Base-by-base conservation (phyloP, 2,113 vertebrate genomes). In the Rhagologus leucostigma region DNA sequence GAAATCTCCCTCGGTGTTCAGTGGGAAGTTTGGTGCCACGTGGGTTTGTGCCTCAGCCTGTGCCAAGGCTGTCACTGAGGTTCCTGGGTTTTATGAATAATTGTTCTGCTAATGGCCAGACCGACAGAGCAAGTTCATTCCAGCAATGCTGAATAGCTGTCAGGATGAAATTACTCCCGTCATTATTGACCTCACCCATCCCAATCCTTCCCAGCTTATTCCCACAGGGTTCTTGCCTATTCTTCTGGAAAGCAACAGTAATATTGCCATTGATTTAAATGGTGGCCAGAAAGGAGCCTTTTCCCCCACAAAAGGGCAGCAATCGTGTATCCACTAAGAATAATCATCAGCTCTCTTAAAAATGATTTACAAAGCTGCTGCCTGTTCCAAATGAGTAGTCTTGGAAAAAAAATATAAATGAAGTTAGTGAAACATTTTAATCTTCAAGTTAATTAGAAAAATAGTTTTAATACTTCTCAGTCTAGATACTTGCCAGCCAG, bases 401-500 rank as follows among this genome's bases (percentile, higher is more conserved):
- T 90, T 35, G 49, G 56, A 24, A 52, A 52, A 52, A 65, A 82
- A 50, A 74, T 22, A 83, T 39, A 78, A 95, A 94, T 75, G 62
- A 77, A 90, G 71, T 75, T 57, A 86, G 76, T 23, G 65, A 86
- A 85, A 84, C 53, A 35, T 93, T 68, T 93, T 86, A 90, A 90
- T 90, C 83, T 89, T 89, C 90, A 35, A 71, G 76, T 94, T 94
- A 93, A 95, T 94, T 91, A 91, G 87, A 94, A 87, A 68, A 81
- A 92, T 49, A 92, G 78, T 76, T 92, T 78, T 71, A 90, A 57
- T 83, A 84, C 64, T 96, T 96, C 87, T 96, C 79, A 95, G 44
- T 64, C 93, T 79, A 93, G 91, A 91, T 94, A 98, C 99, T 99
- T 98, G 98, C 99, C 99, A 99, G 98, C 99, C 99, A 84, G 99